Base-by-base conservation (phyloP, 2,888 invertebrate genomes). In the Sinohyriopsis cumingii region DNA sequence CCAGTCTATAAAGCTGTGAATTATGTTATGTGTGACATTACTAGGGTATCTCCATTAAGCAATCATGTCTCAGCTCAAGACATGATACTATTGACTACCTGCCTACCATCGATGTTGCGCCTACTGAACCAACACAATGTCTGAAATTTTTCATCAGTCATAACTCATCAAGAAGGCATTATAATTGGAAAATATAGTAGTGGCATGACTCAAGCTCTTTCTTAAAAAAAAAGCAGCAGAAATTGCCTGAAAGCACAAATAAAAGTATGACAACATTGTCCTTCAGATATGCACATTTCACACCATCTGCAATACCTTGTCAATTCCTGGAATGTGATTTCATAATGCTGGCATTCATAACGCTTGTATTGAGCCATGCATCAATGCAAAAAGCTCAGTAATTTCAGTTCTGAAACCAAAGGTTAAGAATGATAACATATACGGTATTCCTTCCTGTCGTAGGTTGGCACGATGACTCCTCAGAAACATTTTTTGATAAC, bases 221-320 rank as follows among this genome's bases (percentile, higher is more conserved):
- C 63, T 68, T 62, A 56, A 59, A 73, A 70, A 56, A 59, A 73
- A 70, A 59, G 68, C 74, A 15, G 19, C 45, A 15, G 68, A 66
- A 63, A 57, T 72, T 15, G 28, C 45, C 69, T 69, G 69, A 53
- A 60, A 55, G 25, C 59, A 19, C 9, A n/a, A 57, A 19, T 57
- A 33, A 54, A 18, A 7, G 15, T 28, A 33, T 28, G 18, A 28
- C 19, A 45, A 24, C 20, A 55, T 59, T 5, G 54, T 66, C 45
- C 28, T 62, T 15, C 62, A 72, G 54, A 59, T 72, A 62, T 68
- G 68, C 18, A 55, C 28, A 20, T 75, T 75, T 55, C 75, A 75
- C 33, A 72, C 70, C 6, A 55, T 60, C 6, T 70, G 67, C n/a
- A 61, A 28, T 45, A 19, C 63, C 9, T 18, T 75, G 28, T 65